Evolutionary conservation across 2,113 vertebrate species (phyloP).

Genomic region (Lophius piscatorius): DNA sequence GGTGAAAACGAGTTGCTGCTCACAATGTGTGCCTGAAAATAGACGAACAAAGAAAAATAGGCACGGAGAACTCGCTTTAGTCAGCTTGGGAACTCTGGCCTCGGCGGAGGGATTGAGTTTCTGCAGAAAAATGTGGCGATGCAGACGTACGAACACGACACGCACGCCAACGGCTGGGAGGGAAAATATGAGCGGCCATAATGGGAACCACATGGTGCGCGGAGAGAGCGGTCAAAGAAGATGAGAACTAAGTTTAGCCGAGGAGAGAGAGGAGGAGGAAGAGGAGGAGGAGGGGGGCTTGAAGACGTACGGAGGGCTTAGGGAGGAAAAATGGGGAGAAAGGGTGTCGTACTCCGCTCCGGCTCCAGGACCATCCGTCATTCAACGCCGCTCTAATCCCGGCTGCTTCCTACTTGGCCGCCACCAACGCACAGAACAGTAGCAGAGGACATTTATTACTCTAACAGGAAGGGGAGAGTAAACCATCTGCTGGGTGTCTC

Average conservation of each 20-base stretch:
- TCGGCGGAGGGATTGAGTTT: slow-evolving; percentile 73
- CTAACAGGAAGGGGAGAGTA: background rate
- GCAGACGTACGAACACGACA: slow-evolving; percentile 1
- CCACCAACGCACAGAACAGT: slow-evolving; percentile 14
- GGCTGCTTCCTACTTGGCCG: slow-evolving; percentile 23
- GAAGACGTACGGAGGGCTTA: slow-evolving; percentile 5
- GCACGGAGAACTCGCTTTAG: background rate
- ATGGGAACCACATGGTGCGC: slow-evolving; percentile 80
- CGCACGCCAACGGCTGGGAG: slow-evolving; percentile 48
- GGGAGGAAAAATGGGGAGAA: background rate
- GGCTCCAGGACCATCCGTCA: slow-evolving; percentile 12
- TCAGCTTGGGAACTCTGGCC: slow-evolving; percentile 27
- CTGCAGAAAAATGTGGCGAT: slow-evolving; percentile 65
- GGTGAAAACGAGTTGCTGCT: slow-evolving; percentile 23
- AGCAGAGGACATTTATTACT: slow-evolving; percentile 17
- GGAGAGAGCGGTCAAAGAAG: background rate
- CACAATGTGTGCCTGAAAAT: background rate
- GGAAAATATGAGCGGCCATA: slow-evolving; percentile 67
- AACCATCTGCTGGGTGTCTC: slow-evolving; percentile 28
- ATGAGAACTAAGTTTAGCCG: slow-evolving; percentile 34
- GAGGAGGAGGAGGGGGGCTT: background rate
- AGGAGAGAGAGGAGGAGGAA: background rate
- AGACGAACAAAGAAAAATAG: background rate
- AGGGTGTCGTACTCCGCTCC: accelerated
- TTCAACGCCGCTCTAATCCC: slow-evolving; percentile 22